A percentile compares a stretch with the other conserved stretches of the same genome.
Conservation (phyloP, 2,797 vertebrate genomes). For the Huso huso region DNA sequence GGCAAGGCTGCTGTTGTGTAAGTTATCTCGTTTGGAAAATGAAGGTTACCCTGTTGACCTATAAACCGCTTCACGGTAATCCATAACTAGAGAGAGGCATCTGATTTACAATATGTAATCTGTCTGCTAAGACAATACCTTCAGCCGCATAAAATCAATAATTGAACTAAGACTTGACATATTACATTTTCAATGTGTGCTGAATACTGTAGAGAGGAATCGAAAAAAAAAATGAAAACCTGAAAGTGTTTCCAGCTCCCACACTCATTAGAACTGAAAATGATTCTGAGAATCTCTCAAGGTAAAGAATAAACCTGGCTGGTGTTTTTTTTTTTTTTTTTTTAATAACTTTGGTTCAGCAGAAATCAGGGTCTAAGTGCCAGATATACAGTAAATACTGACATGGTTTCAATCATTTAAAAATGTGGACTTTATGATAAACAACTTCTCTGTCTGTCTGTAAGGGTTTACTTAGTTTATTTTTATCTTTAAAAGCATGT, state of each 20-base stretch:
- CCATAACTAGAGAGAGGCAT: slow-evolving; percentile 16
- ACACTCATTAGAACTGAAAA: no score
- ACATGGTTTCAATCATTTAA: no score
- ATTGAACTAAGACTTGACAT: slow-evolving; percentile 20
- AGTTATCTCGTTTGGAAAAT: not conserved
- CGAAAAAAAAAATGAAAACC: not conserved
- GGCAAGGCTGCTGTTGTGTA: not conserved
- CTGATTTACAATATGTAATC: slow-evolving; percentile 31
- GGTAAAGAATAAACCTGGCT: no score
- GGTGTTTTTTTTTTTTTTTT: no score
- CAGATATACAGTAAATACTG: no score
- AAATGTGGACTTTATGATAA: no score
- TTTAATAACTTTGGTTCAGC: no score
- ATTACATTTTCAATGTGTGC: slow-evolving; percentile 11
- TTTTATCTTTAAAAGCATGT: no score
- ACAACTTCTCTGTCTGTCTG: no score
- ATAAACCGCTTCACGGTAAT: not conserved
- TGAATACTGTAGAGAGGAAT: slow-evolving; percentile 30
- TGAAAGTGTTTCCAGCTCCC: not conserved
- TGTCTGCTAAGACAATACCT: slow-evolving; percentile 31
- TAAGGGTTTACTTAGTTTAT: no score
- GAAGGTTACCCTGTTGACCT: not conserved
- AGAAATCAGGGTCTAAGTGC: no score
- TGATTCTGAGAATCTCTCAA: no score
- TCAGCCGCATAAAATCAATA: slow-evolving; percentile 27